phyloP scores from a whole-genome alignment of 2,797 vertebrate species.

The Otolemur crassicaudatus region DNA sequence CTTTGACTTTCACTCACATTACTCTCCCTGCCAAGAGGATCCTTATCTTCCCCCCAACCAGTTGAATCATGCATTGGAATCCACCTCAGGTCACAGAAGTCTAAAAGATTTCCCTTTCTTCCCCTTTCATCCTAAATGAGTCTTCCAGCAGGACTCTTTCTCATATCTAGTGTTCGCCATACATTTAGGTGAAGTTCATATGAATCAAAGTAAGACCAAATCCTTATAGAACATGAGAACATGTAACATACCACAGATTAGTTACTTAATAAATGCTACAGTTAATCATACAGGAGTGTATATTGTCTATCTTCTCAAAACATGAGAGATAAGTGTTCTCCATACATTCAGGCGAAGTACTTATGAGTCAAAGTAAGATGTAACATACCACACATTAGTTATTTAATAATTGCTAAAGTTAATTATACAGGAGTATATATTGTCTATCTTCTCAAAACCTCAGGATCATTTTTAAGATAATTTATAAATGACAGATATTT shows the following conservation, averaged over 20 bases:
- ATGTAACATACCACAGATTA: background rate
- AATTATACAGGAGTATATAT: background rate
- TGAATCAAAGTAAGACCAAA: background rate
- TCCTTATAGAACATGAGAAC: background rate
- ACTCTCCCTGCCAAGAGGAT: background rate
- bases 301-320: background rate
- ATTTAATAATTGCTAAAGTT: background rate
- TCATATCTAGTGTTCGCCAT: background rate
- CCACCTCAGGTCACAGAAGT: background rate
- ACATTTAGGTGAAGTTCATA: background rate
- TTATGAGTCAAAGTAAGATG: background rate
- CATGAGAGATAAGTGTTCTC: background rate
- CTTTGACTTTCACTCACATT: conserved; percentile 43
- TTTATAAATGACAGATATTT: conserved; percentile 3
- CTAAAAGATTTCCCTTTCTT: background rate
- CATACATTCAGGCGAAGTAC: background rate
- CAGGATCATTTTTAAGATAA: conserved; percentile 6
- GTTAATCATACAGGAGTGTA: background rate
- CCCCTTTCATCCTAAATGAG: background rate
- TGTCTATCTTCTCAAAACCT: conserved; percentile 38
- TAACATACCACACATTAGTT: background rate
- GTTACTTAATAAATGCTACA: background rate
- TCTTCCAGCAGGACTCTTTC: background rate
- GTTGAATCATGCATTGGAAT: background rate
- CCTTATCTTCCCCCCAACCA: background rate